Evolutionary conservation across 2,113 vertebrate genomes (phyloP).

Genomic region (Ginglymostoma cirratum): DNA sequence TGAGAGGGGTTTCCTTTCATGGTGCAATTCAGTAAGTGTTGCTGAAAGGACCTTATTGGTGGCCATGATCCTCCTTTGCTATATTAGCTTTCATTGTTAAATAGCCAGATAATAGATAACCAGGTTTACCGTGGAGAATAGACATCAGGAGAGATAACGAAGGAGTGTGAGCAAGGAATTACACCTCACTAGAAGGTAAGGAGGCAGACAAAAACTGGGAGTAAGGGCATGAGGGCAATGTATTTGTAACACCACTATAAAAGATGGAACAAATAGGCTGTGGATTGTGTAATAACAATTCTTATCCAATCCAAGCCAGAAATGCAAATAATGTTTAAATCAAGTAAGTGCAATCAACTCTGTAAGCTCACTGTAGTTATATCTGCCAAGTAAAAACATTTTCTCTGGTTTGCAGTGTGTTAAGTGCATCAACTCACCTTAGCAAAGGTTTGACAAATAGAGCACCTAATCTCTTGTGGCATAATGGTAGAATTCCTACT

Average conservation of each 20-base stretch:
- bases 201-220: neutral
- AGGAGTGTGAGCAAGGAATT: neutral
- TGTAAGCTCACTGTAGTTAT: neutral
- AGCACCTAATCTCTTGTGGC: neutral
- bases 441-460: neutral
- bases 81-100: neutral
- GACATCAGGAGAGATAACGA: neutral
- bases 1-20: neutral
- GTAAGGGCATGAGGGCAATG: neutral
- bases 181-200: neutral
- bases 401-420: neutral
- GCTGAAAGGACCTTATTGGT: neutral
- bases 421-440: neutral
- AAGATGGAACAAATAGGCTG: neutral
- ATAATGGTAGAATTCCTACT: too few relatives aligned
- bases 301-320: neutral
- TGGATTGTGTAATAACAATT: neutral
- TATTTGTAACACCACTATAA: neutral
- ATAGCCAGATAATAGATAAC: neutral
- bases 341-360: neutral
- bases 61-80: neutral
- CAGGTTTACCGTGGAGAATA: neutral
- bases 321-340: neutral
- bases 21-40: neutral
- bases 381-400: neutral